phyloP scores from a whole-genome alignment of 2,888 invertebrate genomes.

The Polyploca ridens region DNA sequence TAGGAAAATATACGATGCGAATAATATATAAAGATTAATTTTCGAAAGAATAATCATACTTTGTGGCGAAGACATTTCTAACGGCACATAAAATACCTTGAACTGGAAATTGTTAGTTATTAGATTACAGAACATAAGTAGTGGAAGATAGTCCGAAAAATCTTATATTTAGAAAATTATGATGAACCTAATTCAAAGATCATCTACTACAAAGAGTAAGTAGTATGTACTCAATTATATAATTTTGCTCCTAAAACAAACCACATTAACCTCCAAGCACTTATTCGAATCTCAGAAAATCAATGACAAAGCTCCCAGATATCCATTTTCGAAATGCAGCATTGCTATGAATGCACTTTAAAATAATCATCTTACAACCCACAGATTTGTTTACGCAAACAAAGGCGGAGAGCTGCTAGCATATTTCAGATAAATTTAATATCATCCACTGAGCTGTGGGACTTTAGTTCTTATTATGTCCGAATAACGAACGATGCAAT shows the following conservation, averaged over 20 bases:
- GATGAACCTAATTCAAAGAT: no score
- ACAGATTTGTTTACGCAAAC: conserved; percentile 13
- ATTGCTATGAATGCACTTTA: conserved; percentile 15
- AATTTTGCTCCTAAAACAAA: neutral
- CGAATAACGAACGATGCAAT: neutral
- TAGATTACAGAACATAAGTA: no score
- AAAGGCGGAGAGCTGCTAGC: neutral
- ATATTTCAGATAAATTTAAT: conserved; percentile 1
- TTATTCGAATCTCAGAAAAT: neutral
- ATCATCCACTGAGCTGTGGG: neutral
- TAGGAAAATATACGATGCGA: neutral
- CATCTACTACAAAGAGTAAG: no score
- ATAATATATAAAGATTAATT: no score
- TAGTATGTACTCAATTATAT: neutral
- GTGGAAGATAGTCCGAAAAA: no score
- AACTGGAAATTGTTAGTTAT: no score
- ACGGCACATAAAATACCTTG: no score
- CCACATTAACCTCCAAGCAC: neutral
- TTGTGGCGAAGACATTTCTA: no score
- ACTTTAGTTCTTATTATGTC: neutral
- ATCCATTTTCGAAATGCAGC: conserved; percentile 18
- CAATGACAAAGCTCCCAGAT: neutral
- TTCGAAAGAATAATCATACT: no score
- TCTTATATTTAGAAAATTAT: no score
- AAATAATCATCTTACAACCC: conserved; percentile 12